Evolutionary conservation across 2,888 invertebrate species (phyloP), one percentile per base, ranked within the genome.

Genomic region (Malthinus flaveolus): DNA sequence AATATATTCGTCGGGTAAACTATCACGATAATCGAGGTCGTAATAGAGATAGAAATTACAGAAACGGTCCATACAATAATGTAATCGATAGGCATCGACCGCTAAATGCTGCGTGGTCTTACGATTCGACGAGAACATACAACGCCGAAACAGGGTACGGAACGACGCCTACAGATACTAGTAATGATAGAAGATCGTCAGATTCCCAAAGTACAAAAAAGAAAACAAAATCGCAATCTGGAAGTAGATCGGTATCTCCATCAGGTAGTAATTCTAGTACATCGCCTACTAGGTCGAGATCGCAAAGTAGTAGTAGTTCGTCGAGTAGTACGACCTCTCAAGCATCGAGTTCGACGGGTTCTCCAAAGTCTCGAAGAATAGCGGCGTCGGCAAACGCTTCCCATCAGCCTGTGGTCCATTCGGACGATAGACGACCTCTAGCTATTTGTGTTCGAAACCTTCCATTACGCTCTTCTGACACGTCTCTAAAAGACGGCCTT

Each of bases 401-500:
- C 54, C 70, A 68, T 61, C 68, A 70, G 63, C 71, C 73, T 13
- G 70, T 72, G 44, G 74, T 75, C 42, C 74, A 75, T 65, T 84
- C 83, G 56, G 85, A 89, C 68, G 89, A 90, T 71, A 83, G 88
- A 70, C 84, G 93, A 74, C 93, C 93, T 59, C 80, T 93, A 72
- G 94, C 93, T 65, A 93, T 95, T 76, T 93, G 94, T 81, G 94
- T 95, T 69, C 86, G 91, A 74, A 95, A 95, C 81, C 83, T 95
- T 73, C 95, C 95, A 65, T 87, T 90, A 64, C 85, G 95, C 71
- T 95, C 94, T 71, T 87, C 90, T 77, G 97, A 97, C 80, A 94
- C 95, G 71, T 96, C 95, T 73, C 83, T 97, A 70, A 95, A 97
- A 82, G 97, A 97, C 82, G 97, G 97, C 68, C 87, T 97, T 69